Base-by-base conservation (phyloP, 2,888 invertebrate genomes). In the Brachyptera risi region DNA sequence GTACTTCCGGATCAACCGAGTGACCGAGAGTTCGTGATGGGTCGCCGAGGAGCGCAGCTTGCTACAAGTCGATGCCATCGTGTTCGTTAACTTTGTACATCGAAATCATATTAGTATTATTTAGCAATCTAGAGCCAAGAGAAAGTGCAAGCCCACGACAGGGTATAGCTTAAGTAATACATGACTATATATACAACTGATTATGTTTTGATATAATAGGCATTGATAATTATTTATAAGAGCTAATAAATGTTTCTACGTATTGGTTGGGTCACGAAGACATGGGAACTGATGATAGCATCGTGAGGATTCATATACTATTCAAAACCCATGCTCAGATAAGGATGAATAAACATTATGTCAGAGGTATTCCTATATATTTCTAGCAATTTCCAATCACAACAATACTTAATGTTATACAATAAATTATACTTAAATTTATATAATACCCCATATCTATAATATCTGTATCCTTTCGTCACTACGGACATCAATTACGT, bases 151-250 rank as follows among this genome's bases (percentile, higher is more conserved):
- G 31, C 24, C 50, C 50, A 51, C 50, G 50, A 51, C 50, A 51
- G 50, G 50, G 26, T 31, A 51, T 51, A n/a, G 17, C 27, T 13
- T 17, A 24, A 26, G 31, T 51, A 51, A 51, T 51, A 51, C 13
- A 51, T 51, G 50, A 31, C n/a, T n/a, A n/a, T n/a, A n/a, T n/a
- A 51, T 51, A 51, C 50, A 51, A 51, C 50, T 51, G 50, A 51
- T 51, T 51, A 51, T 51, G 50, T 51, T 51, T 51, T 51, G 24
- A 51, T 51, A 51, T 42, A 19, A 42, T 42, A 42, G 21, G 17
- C 17, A 42, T 42, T 17, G 27, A 26, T 51, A 15, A 15, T 42
- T 51, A 31, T 31, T 51, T 51, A 23, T 51, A 51, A 51, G 50
- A 51, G 50, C 50, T 24, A 27, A 51, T 51, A 51, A 51, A 51